phyloP scores from a whole-genome alignment of 2,797 vertebrate genomes.

The Zalophus californianus region DNA sequence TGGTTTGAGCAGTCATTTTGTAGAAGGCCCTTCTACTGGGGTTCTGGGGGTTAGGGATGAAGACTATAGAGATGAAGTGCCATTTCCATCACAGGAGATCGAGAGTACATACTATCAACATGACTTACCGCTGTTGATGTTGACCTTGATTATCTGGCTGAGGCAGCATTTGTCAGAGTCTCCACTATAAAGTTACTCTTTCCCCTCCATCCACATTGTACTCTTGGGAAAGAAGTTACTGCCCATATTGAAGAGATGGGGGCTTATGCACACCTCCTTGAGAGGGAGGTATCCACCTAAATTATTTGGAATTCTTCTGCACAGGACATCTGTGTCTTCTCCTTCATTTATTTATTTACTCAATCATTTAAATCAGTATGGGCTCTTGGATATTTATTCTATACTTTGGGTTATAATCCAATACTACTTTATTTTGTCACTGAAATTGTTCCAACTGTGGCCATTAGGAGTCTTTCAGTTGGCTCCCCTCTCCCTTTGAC shows the following conservation, averaged over 20 bases:
- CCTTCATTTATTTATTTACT: background rate
- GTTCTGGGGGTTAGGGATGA: background rate
- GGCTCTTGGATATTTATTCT: background rate
- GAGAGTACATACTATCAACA: accelerated
- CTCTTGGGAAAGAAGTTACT: background rate
- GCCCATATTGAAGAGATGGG: background rate
- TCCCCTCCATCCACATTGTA: background rate
- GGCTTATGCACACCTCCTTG: background rate
- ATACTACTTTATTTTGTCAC: background rate
- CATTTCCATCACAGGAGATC: background rate
- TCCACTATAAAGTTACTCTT: background rate
- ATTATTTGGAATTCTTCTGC: background rate
- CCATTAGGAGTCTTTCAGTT: background rate
- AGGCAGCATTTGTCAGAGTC: background rate
- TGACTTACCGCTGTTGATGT: background rate
- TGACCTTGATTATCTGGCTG: background rate
- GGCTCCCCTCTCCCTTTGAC: background rate
- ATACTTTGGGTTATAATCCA: background rate
- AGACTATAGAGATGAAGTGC: background rate
- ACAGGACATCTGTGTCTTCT: background rate
- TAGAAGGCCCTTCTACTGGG: background rate
- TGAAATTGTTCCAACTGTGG: background rate
- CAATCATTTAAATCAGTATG: background rate
- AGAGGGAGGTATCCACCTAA: background rate
- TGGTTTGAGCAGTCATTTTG: background rate